Evolutionary conservation across 2,797 vertebrate species (phyloP), one percentile per base, ranked within the genome.

Genomic region (Potorous gilbertii): DNA sequence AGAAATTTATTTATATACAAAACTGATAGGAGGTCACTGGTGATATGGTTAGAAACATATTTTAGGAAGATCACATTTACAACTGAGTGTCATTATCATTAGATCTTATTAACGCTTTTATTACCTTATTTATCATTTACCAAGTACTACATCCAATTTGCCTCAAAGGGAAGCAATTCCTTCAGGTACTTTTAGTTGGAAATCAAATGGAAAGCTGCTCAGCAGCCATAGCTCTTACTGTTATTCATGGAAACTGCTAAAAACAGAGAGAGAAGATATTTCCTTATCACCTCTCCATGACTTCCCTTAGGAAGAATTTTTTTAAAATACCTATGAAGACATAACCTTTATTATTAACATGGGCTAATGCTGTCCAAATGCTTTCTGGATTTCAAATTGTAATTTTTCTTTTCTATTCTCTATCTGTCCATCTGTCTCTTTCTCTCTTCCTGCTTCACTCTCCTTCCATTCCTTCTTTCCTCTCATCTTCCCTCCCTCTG

Each of bases 311-410:
- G 92, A 95, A 98, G 96, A 97, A 98, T 81, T 96, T 50, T 87
- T 46, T 87, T 81, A 2, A n/a, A 81, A 87, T 46, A 50, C 24
- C 6, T 95, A 92, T 66, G 90, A 59, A 97, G 94, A 40, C 90
- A 91, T 57, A 97, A 90, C 90, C 96, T 98, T 98, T 98, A 96
- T 98, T 98, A 96, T 98, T 98, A 97, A 94, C 97, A 96, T 96
- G 96, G 98, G 97, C 96, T 96, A 95, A 93, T 97, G 94, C 94
- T 97, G 95, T 94, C 95, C 96, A 62, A 0, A 98, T 98, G 97
- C 31, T 96, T 92, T 95, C 98, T 98, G 96, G 97, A 98, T 98
- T 98, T 98, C 97, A 98, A 98, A 98, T 97, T 96, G 96, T 97
- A 95, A 95, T 98, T 98, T 98, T 98, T 97, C 97, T 97, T 46